Base-by-base conservation (phyloP, 2,888 invertebrate genomes). In the Plemyria rubiginata region DNA sequence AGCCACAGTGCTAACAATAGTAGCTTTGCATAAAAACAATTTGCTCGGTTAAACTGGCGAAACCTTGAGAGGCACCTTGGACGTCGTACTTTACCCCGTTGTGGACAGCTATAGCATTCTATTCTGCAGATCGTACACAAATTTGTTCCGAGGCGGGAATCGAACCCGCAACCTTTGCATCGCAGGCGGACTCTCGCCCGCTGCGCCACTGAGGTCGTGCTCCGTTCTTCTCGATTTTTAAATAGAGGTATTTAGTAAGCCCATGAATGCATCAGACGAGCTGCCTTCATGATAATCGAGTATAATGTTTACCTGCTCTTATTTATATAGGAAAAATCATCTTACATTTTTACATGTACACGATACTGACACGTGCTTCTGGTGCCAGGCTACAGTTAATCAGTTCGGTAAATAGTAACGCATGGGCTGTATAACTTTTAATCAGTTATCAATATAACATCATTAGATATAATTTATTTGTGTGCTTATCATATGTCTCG, bases 41-140 rank as follows among this genome's bases (percentile, higher is more conserved):
- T 54, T 52, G 29, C 55, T 38, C 13, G 22, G 28, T 51, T 48
- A n/a, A 15, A 50, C 16, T 32, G 51, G 13, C 29, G 22, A 56
- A 52, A 41, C 66, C 62, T 66, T 62, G 60, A 57, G 60, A 46
- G 28, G 51, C 45, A 57, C 66, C 66, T 66, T 62, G 62, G n/a
- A 51, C 50, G 43, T 53, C 12, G 65, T 43, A 66, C 66, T 66
- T 66, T 60, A 60, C 54, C 54, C 66, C 46, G 40, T 41, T 5
- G 46, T 3, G 9, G 43, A 5, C 22, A 46, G 11, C 46, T 22
- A 46, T 45, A 45, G 0, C 13, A 45, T n/a, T n/a, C n/a, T n/a
- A n/a, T n/a, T n/a, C n/a, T n/a, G n/a, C n/a, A n/a, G n/a, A n/a
- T n/a, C n/a, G n/a, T n/a, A n/a, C n/a, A n/a, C n/a, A n/a, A n/a